These are phyloP conservation scores for Odontamblyopus lacepedii DNA, from an alignment of 2,797 vertebrate genomes.

Conservation along the genomic window DNA sequence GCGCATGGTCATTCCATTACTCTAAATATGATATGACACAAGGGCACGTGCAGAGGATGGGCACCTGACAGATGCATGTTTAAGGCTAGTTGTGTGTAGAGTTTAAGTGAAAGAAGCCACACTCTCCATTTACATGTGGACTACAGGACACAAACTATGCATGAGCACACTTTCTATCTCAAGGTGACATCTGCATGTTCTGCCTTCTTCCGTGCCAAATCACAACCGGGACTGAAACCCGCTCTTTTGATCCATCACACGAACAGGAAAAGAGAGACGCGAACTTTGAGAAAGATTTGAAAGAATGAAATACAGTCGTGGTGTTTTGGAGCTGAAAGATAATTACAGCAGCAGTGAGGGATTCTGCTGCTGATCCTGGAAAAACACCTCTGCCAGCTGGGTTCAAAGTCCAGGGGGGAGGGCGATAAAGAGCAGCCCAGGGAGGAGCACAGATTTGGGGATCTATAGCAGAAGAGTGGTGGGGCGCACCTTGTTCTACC, in stretches of 20 bases:
- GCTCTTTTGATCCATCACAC: constrained; percentile 49
- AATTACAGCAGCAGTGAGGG: constrained; percentile 71
- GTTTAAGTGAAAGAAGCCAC: constrained; percentile 8
- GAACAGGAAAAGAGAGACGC: constrained; percentile 14
- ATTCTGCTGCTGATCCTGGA: constrained; percentile 72
- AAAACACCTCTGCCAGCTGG: constrained; percentile 75
- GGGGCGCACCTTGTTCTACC: constrained; percentile 76
- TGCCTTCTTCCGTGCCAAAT: constrained; percentile 42
- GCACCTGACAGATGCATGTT: background rate
- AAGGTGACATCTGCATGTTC: constrained; percentile 51
- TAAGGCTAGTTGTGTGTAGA: background rate
- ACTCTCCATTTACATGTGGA: constrained; percentile 19
- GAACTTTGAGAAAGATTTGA: constrained; percentile 47
- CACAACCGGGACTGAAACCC: constrained; percentile 43
- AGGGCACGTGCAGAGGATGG: background rate
- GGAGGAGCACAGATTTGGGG: constrained; percentile 58
- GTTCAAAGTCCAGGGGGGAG: constrained; percentile 73
- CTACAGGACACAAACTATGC: constrained; percentile 36
- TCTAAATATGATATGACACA: background rate
- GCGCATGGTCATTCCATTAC: background rate
- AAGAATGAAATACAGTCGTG: constrained; percentile 58
- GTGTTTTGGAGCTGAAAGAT: constrained; percentile 65
- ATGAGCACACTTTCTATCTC: constrained; percentile 55
- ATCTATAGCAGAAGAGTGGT: constrained; percentile 65
- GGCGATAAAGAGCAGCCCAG: constrained; percentile 43